Conservation (phyloP, 2,113 vertebrate genomes). For the Psophia crepitans region DNA sequence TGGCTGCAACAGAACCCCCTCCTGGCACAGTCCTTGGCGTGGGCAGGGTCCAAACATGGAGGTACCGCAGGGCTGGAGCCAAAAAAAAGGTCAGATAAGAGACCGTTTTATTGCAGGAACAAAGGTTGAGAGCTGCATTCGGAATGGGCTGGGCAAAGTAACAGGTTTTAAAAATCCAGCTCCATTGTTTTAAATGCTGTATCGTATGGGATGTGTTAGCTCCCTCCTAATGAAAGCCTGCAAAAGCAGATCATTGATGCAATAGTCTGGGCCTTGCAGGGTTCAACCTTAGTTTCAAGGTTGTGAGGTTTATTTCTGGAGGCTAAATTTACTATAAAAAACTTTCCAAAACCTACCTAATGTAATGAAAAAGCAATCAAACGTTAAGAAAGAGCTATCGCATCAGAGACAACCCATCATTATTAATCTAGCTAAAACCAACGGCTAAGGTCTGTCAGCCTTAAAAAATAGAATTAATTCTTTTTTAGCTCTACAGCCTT, state of each 20-base stretch:
- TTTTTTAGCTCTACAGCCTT: not conserved
- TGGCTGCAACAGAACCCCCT: not conserved
- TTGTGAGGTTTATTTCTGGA: not conserved
- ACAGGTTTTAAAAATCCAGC: not conserved
- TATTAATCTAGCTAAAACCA: constrained; percentile 13
- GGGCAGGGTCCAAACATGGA: not conserved
- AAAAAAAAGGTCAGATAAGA: not conserved
- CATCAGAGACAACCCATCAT: not conserved
- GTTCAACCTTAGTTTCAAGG: not conserved
- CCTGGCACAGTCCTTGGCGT: not conserved
- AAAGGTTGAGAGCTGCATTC: not conserved
- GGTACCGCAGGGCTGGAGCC: not conserved
- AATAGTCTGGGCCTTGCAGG: not conserved
- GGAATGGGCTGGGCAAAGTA: not conserved
- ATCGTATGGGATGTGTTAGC: not conserved
- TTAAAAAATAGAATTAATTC: constrained; percentile 8
- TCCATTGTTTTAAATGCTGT: not conserved
- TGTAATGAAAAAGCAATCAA: constrained; percentile 19
- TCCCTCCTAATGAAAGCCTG: not conserved
- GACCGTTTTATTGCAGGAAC: not conserved
- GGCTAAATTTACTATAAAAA: not conserved
- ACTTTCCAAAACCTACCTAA: not conserved
- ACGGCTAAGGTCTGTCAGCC: not conserved
- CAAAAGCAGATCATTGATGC: not conserved
- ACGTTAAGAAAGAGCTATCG: not conserved